Evolutionary conservation across 2,113 vertebrate species (phyloP).

Genomic region (Leptocoma aspasia): DNA sequence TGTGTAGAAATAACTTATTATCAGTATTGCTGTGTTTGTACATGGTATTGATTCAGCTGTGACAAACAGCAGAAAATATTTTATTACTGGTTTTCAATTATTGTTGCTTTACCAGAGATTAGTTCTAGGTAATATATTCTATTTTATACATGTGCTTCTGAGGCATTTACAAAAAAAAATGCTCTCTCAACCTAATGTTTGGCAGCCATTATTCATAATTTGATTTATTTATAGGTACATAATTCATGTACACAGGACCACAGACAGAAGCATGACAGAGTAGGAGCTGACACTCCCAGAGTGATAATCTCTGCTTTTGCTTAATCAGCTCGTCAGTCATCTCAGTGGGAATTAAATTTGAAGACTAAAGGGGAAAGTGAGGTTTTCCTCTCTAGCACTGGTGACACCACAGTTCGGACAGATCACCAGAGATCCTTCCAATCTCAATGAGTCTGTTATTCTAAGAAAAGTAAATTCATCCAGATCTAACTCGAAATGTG

Average conservation of each 20-base stretch:
- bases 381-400: not conserved
- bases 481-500: not conserved
- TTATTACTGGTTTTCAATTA: slow-evolving; percentile 36
- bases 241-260: not conserved
- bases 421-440: not conserved
- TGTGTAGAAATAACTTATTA: slow-evolving; percentile 24
- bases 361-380: not conserved
- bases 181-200: not conserved
- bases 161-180: not conserved
- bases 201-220: not conserved
- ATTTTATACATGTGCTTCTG: not conserved
- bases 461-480: not conserved
- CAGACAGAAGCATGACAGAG: not conserved
- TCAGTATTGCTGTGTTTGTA: slow-evolving; percentile 5
- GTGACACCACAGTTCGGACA: not conserved
- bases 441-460: not conserved
- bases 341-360: not conserved
- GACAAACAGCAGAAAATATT: slow-evolving; percentile 15
- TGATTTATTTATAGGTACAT: not conserved
- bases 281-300: not conserved
- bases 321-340: not conserved
- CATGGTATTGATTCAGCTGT: slow-evolving; percentile 46
- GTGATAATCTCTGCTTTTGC: not conserved
- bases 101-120: not conserved
- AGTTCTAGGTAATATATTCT: not conserved